These are phyloP conservation scores for Hypomecis punctinalis DNA, from an alignment of 2,888 invertebrate genomes.

Conservation along the genomic window DNA sequence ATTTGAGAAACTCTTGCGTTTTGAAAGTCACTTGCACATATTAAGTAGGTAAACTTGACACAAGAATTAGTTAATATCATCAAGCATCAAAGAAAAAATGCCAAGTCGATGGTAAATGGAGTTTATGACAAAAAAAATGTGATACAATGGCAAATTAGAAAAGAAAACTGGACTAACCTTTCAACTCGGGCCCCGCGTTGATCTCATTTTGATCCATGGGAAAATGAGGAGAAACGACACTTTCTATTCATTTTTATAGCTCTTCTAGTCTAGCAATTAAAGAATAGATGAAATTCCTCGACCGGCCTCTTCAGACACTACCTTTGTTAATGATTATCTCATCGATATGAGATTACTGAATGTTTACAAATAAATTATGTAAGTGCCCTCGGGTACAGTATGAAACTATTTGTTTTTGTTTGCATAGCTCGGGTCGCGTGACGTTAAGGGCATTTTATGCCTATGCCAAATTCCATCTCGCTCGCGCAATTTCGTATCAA, in stretches of 20 bases:
- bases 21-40: too few species aligned
- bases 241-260: constrained; percentile 51
- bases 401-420: constrained; percentile 55
- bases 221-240: constrained; percentile 56
- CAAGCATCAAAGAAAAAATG: too few species aligned
- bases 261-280: constrained; percentile 2
- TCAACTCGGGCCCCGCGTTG: constrained; percentile 48
- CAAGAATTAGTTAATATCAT: too few species aligned
- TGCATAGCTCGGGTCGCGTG: constrained; percentile 45
- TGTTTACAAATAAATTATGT: constrained; percentile 59
- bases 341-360: constrained; percentile 44
- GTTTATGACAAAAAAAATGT: neutral
- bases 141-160: neutral
- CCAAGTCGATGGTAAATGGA: too few species aligned
- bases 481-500: too few species aligned
- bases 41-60: too few species aligned
- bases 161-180: constrained; percentile 37
- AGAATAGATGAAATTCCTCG: neutral
- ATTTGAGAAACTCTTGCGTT: too few species aligned
- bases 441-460: constrained; percentile 19
- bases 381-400: constrained; percentile 38
- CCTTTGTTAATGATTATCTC: constrained; percentile 48
- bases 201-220: constrained; percentile 47
- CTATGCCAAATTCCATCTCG: too few species aligned
- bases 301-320: constrained; percentile 21